Conservation (phyloP, 1,140 invertebrate genomes). For the Orchesella cincta region DNA sequence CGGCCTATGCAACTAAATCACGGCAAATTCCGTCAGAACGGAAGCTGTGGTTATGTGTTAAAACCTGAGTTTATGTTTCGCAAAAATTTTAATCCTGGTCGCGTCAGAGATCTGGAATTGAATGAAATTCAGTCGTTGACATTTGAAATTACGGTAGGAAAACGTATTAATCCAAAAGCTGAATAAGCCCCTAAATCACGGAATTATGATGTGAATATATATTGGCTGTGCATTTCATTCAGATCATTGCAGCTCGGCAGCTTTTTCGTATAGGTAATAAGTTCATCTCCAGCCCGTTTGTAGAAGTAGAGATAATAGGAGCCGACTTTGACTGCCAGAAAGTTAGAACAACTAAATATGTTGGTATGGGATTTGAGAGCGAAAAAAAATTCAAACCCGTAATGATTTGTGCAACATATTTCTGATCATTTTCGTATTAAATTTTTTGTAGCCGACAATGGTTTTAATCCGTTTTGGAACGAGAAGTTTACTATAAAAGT, state of each 20-base stretch:
- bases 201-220: neutral
- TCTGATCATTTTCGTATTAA: neutral
- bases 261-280: slow-evolving; percentile 74
- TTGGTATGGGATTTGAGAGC: slow-evolving; percentile 64
- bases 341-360: slow-evolving; percentile 81
- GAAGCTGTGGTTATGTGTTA: slow-evolving; percentile 87
- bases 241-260: slow-evolving; percentile 87
- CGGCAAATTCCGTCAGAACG: slow-evolving; percentile 87
- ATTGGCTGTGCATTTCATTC: neutral
- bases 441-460: slow-evolving; percentile 81
- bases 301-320: slow-evolving; percentile 90
- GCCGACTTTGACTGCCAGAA: slow-evolving; percentile 80
- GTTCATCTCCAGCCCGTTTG: slow-evolving; percentile 86
- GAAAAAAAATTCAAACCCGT: neutral
- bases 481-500: slow-evolving; percentile 85
- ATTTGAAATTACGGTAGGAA: slow-evolving; percentile 68
- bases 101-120: slow-evolving; percentile 64
- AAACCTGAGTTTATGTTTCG: slow-evolving; percentile 86
- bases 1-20: slow-evolving; percentile 88
- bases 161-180: too few species aligned
- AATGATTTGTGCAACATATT: neutral
- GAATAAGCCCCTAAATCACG: neutral
- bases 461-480: slow-evolving; percentile 94
- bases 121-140: slow-evolving; percentile 64
- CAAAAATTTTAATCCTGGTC: slow-evolving; percentile 77